phyloP scores from a whole-genome alignment of 2,113 vertebrate genomes.

The Girardinichthys multiradiatus region DNA sequence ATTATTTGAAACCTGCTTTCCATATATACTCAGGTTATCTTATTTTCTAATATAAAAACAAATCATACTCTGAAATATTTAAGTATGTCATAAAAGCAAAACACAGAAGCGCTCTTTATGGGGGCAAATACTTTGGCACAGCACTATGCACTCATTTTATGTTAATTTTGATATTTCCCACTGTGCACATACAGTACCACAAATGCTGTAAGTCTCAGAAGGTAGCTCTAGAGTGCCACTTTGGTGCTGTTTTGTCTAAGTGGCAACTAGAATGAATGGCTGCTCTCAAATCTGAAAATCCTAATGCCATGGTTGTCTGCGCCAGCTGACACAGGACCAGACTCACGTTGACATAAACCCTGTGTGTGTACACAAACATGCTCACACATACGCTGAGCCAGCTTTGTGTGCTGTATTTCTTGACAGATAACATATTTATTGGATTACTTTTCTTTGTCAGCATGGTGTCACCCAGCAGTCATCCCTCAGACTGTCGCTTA shows the following conservation, averaged over 20 bases:
- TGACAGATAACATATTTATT: constrained; percentile 48
- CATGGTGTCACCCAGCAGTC: constrained; percentile 40
- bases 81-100: background rate
- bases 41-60: background rate
- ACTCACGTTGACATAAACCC: constrained; percentile 42
- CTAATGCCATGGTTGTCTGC: constrained; percentile 49
- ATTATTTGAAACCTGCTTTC: background rate
- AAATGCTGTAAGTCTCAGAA: constrained; percentile 21
- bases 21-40: background rate
- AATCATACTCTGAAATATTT: background rate
- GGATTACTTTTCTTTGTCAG: constrained; percentile 35
- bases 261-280: constrained; percentile 45
- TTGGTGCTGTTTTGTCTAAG: constrained; percentile 35
- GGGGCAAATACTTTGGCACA: background rate
- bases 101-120: background rate
- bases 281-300: constrained; percentile 65
- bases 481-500: constrained; percentile 9
- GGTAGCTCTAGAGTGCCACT: constrained; percentile 13
- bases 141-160: background rate
- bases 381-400: constrained; percentile 10
- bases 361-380: constrained; percentile 12
- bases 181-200: constrained; percentile 1
- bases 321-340: constrained; percentile 60
- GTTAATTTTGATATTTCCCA: background rate
- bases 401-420: constrained; percentile 23